These are phyloP conservation scores for Pseudorhiza aurosa DNA, from an alignment of 30 jellyfish, hydroid and myxozoan genomes.

Conservation along the genomic window DNA sequence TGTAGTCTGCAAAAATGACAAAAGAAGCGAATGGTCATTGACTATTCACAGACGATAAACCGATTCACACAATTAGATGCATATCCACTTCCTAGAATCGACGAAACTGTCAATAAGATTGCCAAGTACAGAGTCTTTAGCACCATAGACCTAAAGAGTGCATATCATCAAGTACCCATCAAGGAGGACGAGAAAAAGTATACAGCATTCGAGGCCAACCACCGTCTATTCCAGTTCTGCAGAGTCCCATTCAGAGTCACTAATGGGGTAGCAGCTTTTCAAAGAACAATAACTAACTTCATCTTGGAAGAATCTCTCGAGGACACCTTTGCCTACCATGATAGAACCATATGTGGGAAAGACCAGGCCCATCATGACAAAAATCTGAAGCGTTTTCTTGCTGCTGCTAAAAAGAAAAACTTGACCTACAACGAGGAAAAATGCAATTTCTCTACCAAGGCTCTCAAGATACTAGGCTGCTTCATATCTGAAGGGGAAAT, in stretches of 20 bases:
- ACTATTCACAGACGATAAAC: slow-evolving; percentile 43
- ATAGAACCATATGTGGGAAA: slow-evolving; percentile 10
- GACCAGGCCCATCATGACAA: slow-evolving; percentile 50
- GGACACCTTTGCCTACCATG: slow-evolving; percentile 45
- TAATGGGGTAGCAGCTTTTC: too few species aligned
- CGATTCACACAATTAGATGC: slow-evolving; percentile 55
- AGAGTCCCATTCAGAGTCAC: slow-evolving; percentile 55
- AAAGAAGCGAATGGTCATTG: slow-evolving; percentile 33
- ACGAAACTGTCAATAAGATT: slow-evolving; percentile 25
- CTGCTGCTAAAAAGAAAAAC: slow-evolving; percentile 47
- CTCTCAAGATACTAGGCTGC: slow-evolving; percentile 64
- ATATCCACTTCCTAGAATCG: slow-evolving; percentile 54
- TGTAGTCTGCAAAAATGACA: slow-evolving; percentile 3
- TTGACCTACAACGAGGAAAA: slow-evolving; percentile 66
- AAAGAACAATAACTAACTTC: background rate
- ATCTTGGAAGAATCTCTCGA: slow-evolving; percentile 3
- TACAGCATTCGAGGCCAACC: slow-evolving; percentile 66
- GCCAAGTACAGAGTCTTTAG: slow-evolving; percentile 66
- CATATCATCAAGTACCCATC: slow-evolving; percentile 46
- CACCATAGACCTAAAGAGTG: slow-evolving; percentile 51
- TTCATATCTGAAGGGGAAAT: slow-evolving; percentile 44
- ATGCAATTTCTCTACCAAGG: slow-evolving; percentile 44
- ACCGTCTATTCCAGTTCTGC: slow-evolving; percentile 1
- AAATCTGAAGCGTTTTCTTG: slow-evolving; percentile 51
- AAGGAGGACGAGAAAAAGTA: slow-evolving; percentile 28